These are phyloP conservation scores for Idaea straminata DNA, from an alignment of 2,888 invertebrate species.

Conservation along the genomic window DNA sequence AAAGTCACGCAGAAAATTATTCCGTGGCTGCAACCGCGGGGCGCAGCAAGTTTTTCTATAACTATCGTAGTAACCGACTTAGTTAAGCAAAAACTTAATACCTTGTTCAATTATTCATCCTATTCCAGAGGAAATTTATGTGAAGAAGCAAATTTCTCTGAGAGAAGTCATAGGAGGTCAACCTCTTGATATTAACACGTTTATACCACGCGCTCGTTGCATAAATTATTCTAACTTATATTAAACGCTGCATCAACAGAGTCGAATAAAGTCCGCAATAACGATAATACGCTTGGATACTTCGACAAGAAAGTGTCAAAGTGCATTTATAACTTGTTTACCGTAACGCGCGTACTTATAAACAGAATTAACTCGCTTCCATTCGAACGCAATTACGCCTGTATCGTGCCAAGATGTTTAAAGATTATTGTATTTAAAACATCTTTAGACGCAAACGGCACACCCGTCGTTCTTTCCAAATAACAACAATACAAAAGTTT, in stretches of 20 bases:
- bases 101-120: neutral
- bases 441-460: slow-evolving; percentile 43
- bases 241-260: neutral
- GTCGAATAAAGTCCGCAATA: slow-evolving; percentile 13
- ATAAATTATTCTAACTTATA: neutral
- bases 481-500: slow-evolving; percentile 68
- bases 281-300: slow-evolving; percentile 24
- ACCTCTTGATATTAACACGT: neutral
- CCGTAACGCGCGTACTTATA: slow-evolving; percentile 7
- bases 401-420: slow-evolving; percentile 40
- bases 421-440: slow-evolving; percentile 47
- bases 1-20: too few species aligned
- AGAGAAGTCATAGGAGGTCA: neutral
- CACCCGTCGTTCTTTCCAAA: slow-evolving; percentile 64
- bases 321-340: slow-evolving; percentile 22
- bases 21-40: too few species aligned
- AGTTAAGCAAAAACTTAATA: neutral
- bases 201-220: neutral
- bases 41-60: neutral
- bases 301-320: slow-evolving; percentile 22
- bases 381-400: slow-evolving; percentile 40
- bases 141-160: neutral
- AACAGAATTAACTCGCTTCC: slow-evolving; percentile 19
- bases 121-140: neutral
- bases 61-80: neutral